Evolutionary conservation across 2,888 invertebrate species (phyloP).

Genomic region (Drosophila subquinaria): DNA sequence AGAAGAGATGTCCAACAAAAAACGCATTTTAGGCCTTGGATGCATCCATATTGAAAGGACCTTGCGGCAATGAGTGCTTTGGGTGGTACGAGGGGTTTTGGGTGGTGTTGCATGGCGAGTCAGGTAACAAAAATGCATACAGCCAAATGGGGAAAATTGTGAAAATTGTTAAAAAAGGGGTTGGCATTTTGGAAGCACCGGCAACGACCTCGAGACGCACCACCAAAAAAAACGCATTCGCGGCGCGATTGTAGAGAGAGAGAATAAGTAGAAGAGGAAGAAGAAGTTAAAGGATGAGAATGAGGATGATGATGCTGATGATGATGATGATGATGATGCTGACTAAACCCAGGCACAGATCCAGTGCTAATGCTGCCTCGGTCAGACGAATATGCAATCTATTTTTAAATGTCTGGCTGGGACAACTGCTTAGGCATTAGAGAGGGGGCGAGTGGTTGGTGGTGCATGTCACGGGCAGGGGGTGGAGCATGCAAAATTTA

Average conservation of each 20-base stretch:
- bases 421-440: slow-evolving; percentile 33
- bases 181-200: slow-evolving; percentile 34
- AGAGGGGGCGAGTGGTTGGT: neutral
- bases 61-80: slow-evolving; percentile 28
- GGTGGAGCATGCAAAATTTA: slow-evolving; percentile 69
- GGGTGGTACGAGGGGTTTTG: slow-evolving; percentile 5
- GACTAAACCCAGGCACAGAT: slow-evolving; percentile 49
- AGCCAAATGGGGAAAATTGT: slow-evolving; percentile 40
- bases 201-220: slow-evolving; percentile 60
- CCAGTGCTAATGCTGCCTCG: slow-evolving; percentile 43
- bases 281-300: slow-evolving; percentile 5
- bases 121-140: slow-evolving; percentile 41
- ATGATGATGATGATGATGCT: slow-evolving; percentile 26
- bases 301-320: slow-evolving; percentile 13
- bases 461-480: slow-evolving; percentile 26
- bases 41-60: slow-evolving; percentile 57
- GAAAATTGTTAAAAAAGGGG: slow-evolving; percentile 41
- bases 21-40: slow-evolving; percentile 65
- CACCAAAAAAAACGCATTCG: slow-evolving; percentile 67
- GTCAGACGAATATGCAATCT: slow-evolving; percentile 72
- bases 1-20: slow-evolving; percentile 15
- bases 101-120: neutral
- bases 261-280: neutral
- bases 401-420: slow-evolving; percentile 73
- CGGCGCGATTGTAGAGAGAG: slow-evolving; percentile 22